phyloP scores from a whole-genome alignment of 2,113 vertebrate genomes.

The Bubalus kerabau region DNA sequence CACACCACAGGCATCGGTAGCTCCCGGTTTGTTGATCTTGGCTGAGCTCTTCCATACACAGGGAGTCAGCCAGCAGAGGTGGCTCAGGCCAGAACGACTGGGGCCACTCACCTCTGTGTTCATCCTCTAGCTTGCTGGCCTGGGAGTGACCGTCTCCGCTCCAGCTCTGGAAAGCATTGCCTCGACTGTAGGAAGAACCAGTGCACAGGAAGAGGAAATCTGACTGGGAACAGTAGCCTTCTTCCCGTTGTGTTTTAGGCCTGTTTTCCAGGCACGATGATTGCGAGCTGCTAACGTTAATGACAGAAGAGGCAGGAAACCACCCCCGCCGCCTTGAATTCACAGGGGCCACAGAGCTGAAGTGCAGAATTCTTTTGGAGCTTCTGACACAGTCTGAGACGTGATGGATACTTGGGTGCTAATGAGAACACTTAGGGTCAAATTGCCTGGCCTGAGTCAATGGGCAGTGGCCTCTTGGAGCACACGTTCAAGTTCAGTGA shows the following conservation, averaged over 20 bases:
- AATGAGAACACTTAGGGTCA: background rate
- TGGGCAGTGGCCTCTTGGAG: background rate
- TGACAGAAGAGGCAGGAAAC: background rate
- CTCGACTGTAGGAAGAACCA: background rate
- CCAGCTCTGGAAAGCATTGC: background rate
- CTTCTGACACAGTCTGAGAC: background rate
- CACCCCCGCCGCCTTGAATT: background rate
- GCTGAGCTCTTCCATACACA: background rate
- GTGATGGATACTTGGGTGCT: background rate
- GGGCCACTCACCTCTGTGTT: background rate
- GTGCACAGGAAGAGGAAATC: background rate
- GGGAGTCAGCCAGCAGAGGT: background rate
- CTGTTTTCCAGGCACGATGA: background rate
- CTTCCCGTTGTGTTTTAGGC: background rate
- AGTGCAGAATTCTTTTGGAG: background rate
- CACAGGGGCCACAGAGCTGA: background rate
- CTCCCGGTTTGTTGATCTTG: background rate
- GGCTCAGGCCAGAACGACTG: background rate
- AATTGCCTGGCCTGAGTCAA: background rate
- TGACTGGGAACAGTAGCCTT: background rate
- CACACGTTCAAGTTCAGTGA: background rate
- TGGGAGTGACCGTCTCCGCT: background rate
- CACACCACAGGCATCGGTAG: background rate
- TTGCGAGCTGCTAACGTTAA: background rate
- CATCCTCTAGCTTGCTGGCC: background rate